Evolutionary conservation across 2,113 vertebrate genomes (phyloP), one percentile per base, ranked within the genome.

Genomic region (Syngnathus scovelli): DNA sequence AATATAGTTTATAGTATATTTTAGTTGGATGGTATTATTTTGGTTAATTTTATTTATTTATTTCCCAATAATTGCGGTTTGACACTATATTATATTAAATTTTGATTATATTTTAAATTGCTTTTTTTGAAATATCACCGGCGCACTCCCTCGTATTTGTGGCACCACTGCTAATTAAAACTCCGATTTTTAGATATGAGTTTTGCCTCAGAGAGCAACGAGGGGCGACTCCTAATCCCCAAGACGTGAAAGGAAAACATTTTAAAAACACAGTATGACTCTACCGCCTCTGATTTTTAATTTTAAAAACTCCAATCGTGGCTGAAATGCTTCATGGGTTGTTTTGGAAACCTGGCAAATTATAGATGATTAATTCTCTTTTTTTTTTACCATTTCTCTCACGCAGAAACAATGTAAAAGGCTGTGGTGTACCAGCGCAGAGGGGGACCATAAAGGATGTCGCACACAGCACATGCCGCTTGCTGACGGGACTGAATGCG

Each of bases 401-500:
- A 21, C 5, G 69, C 84, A 99, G 96, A 98, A 93, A 85, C 95
- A 97, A 12, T 99, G 96, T 83, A 94, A 95, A 71, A 91, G 95
- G 64, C 89, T 99, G 51, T 99, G 96, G 96, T 99, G 96, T 75
- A 98, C 93, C 0, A 96, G 95, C 65, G 90, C 92, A 0, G 96
- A 95, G 82, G 95, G 95, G 9, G 90, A 93, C 77, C 92, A 95
- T 72, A 94, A 93, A 71, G 95, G 95, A 37, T 99, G 96, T 71
- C 95, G 94, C 19, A 99, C 96, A 1, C 96, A 99, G 62, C 96
- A 98, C 86, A 98, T 98, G 95, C 96, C 96, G 1, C 87, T 95
- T 70, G 96, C 96, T 56, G 96, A 99, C 56, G 96, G 96, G 69
- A 98, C 95, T 0, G 86, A 87, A 71, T 99, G 96, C 85, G 96